Conservation (phyloP, 2,888 invertebrate genomes). For the Rutpela maculata region DNA sequence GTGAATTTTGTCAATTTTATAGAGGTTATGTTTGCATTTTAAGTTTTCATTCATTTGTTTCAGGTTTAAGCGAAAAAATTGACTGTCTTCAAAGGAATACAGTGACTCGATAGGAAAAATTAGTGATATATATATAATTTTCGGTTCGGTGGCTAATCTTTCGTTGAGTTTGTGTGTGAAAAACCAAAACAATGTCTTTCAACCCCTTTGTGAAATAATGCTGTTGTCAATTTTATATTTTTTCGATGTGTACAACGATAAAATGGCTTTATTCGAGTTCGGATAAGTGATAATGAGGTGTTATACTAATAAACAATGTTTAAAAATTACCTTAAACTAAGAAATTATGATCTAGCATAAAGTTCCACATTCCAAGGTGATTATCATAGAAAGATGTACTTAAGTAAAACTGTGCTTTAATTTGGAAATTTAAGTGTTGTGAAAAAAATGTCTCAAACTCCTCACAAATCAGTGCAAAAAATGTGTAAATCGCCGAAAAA, state of each 20-base stretch:
- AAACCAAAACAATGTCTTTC: slow-evolving; percentile 55
- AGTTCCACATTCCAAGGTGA: slow-evolving; percentile 53
- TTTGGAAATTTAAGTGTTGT: slow-evolving; percentile 58
- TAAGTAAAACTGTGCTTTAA: slow-evolving; percentile 60
- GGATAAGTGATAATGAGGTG: slow-evolving; percentile 67
- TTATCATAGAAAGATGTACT: slow-evolving; percentile 58
- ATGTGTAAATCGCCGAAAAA: slow-evolving; percentile 74
- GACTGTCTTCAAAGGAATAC: slow-evolving; percentile 38
- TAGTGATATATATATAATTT: slow-evolving; percentile 45
- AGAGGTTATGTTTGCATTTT: slow-evolving; percentile 69
- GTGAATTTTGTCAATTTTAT: slow-evolving; percentile 60
- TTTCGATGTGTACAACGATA: slow-evolving; percentile 68
- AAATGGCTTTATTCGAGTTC: slow-evolving; percentile 74
- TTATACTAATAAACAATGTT: slow-evolving; percentile 40
- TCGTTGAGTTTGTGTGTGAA: slow-evolving; percentile 50
- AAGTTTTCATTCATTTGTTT: slow-evolving; percentile 66
- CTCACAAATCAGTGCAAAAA: slow-evolving; percentile 70
- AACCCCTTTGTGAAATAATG: slow-evolving; percentile 66
- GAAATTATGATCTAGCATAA: slow-evolving; percentile 50
- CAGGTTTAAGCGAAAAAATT: slow-evolving; percentile 59
- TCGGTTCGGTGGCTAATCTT: slow-evolving; percentile 46
- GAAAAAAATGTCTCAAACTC: slow-evolving; percentile 72
- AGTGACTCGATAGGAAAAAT: slow-evolving; percentile 35
- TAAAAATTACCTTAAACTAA: slow-evolving; percentile 36
- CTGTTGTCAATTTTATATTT: slow-evolving; percentile 59